Conservation (phyloP, 2,888 invertebrate genomes). For the Tachystola acroxantha region DNA sequence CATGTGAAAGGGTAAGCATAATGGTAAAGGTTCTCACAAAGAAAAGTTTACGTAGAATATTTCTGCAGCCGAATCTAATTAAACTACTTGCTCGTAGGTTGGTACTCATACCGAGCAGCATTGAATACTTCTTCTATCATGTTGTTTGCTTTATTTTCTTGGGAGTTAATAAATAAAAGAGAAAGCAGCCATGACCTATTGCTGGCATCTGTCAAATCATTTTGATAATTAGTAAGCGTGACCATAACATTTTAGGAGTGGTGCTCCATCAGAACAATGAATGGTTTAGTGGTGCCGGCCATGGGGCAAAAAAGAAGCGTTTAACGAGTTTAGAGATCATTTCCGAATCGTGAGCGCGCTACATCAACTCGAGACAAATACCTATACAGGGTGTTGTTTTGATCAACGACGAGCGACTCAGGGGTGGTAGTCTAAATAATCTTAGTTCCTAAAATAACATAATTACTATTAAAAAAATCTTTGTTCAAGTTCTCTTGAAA, state of each 20-base stretch:
- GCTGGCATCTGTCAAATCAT: constrained; percentile 50
- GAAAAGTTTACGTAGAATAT: too few species aligned
- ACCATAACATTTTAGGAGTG: constrained; percentile 21
- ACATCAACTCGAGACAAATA: background rate
- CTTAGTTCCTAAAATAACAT: too few species aligned
- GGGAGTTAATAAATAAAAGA: constrained; percentile 19
- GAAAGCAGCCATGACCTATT: constrained; percentile 41
- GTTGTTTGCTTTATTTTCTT: too few species aligned
- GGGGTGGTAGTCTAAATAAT: background rate
- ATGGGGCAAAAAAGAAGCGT: constrained; percentile 8
- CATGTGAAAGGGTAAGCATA: background rate
- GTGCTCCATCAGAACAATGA: constrained; percentile 21
- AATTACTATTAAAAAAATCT: too few species aligned
- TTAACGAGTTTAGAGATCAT: constrained; percentile 14
- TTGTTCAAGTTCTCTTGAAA: too few species aligned
- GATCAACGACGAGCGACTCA: too few species aligned
- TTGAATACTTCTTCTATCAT: too few species aligned
- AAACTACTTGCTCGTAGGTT: too few species aligned
- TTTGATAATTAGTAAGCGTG: constrained; percentile 46
- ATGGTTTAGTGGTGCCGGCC: constrained; percentile 13
- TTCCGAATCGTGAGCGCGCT: constrained; percentile 2
- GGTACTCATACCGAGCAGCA: too few species aligned
- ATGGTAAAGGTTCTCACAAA: background rate
- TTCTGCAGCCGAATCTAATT: too few species aligned
- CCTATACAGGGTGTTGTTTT: too few species aligned